Evolutionary conservation across 2,113 vertebrate genomes (phyloP).

Genomic region (Bos javanicus): DNA sequence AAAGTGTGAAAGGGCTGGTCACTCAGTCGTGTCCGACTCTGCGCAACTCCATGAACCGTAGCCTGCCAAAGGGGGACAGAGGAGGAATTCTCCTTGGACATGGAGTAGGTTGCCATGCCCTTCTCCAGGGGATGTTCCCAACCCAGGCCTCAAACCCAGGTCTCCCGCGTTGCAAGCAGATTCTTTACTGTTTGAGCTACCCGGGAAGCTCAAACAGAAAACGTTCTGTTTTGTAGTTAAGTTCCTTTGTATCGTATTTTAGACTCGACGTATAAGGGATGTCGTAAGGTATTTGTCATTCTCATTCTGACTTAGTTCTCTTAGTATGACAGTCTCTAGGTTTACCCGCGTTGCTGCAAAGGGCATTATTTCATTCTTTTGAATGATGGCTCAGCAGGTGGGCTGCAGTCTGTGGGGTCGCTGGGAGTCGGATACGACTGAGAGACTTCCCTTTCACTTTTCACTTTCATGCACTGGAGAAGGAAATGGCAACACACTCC

Average conservation of each 20-base stretch:
- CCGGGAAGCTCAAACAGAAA: background rate
- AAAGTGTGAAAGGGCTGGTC: background rate
- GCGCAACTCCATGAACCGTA: background rate
- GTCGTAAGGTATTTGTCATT: background rate
- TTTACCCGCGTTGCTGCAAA: background rate
- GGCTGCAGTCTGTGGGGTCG: too few relatives aligned
- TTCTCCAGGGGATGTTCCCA: background rate
- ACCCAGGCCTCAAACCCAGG: background rate
- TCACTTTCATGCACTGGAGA: too few relatives aligned
- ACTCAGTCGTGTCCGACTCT: accelerated
- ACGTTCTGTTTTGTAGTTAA: background rate
- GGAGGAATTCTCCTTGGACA: background rate
- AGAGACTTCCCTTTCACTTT: too few relatives aligned
- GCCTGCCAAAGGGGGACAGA: background rate
- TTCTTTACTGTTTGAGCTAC: background rate
- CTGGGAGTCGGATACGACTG: too few relatives aligned
- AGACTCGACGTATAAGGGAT: background rate
- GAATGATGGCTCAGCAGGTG: background rate
- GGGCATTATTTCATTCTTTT: background rate
- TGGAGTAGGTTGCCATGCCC: background rate
- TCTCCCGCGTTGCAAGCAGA: background rate
- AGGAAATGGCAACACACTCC: too few relatives aligned
- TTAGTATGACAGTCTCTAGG: background rate
- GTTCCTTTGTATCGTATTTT: background rate
- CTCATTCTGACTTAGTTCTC: background rate